Evolutionary conservation across 2,888 invertebrate genomes (phyloP).

Genomic region (Oxycera nigricornis): DNA sequence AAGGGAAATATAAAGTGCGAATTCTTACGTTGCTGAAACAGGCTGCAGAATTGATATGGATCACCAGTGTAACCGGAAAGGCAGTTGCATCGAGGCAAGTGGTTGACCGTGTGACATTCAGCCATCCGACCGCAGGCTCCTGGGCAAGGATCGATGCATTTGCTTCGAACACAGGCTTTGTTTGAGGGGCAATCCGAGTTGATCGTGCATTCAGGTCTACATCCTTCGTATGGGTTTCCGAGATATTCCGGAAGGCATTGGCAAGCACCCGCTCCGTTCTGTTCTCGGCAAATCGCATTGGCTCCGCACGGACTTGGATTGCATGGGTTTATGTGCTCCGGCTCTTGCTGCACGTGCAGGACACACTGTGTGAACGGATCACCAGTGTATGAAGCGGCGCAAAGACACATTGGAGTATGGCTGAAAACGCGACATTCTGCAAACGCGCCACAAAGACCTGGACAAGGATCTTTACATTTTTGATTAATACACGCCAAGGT

Average conservation of each 20-base stretch:
- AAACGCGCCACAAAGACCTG: constrained; percentile 68
- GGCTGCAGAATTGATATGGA: constrained; percentile 70
- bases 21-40: constrained; percentile 64
- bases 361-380: constrained; percentile 66
- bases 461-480: constrained; percentile 68
- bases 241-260: constrained; percentile 73
- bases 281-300: constrained; percentile 77
- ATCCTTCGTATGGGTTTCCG: constrained; percentile 79
- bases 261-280: constrained; percentile 76
- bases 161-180: constrained; percentile 71
- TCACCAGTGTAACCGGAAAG: constrained; percentile 69
- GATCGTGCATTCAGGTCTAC: constrained; percentile 71
- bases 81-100: constrained; percentile 71
- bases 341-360: constrained; percentile 63
- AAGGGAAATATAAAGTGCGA: too few species aligned
- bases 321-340: constrained; percentile 61
- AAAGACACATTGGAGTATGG: constrained; percentile 68
- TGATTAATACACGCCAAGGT: constrained; percentile 67
- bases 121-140: constrained; percentile 72
- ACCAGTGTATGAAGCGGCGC: constrained; percentile 67
- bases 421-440: constrained; percentile 67
- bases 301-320: constrained; percentile 67
- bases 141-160: constrained; percentile 70
- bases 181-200: constrained; percentile 73
- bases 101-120: constrained; percentile 70